phyloP scores from a whole-genome alignment of 2,797 vertebrate species.

The Philypnodon macrostomus region DNA sequence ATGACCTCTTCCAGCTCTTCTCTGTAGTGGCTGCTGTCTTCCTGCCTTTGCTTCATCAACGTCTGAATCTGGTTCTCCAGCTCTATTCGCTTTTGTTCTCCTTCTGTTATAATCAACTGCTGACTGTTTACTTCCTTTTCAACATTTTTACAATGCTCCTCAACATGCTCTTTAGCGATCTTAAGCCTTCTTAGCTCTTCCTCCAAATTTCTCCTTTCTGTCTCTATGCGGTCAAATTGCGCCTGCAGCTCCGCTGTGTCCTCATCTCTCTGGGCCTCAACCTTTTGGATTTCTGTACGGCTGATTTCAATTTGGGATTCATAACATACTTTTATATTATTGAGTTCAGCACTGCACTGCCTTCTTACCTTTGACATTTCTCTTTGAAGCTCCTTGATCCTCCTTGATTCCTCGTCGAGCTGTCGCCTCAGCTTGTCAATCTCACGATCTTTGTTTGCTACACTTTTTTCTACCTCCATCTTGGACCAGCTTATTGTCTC shows the following conservation, averaged over 20 bases:
- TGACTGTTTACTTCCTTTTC: constrained; percentile 80
- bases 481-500: constrained; percentile 89
- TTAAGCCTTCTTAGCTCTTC: constrained; percentile 84
- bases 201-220: constrained; percentile 84
- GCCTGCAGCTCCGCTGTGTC: constrained; percentile 78
- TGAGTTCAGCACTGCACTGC: constrained; percentile 87
- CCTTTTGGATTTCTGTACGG: constrained; percentile 85
- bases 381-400: constrained; percentile 84
- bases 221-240: constrained; percentile 80
- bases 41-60: constrained; percentile 78
- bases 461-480: constrained; percentile 86
- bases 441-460: constrained; percentile 86
- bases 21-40: constrained; percentile 77
- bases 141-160: constrained; percentile 75
- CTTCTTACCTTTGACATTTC: constrained; percentile 97
- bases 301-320: constrained; percentile 91
- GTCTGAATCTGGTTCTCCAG: constrained; percentile 83
- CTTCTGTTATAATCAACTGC: constrained; percentile 76
- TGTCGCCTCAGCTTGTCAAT: constrained; percentile 86
- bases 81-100: constrained; percentile 82
- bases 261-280: constrained; percentile 84
- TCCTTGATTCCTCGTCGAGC: constrained; percentile 83
- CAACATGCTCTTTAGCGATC: constrained; percentile 74
- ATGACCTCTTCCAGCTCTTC: constrained; percentile 81
- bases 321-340: constrained; percentile 90